These are phyloP conservation scores for Labrus mixtus DNA, from an alignment of 2,113 vertebrate species.

Conservation along the genomic window DNA sequence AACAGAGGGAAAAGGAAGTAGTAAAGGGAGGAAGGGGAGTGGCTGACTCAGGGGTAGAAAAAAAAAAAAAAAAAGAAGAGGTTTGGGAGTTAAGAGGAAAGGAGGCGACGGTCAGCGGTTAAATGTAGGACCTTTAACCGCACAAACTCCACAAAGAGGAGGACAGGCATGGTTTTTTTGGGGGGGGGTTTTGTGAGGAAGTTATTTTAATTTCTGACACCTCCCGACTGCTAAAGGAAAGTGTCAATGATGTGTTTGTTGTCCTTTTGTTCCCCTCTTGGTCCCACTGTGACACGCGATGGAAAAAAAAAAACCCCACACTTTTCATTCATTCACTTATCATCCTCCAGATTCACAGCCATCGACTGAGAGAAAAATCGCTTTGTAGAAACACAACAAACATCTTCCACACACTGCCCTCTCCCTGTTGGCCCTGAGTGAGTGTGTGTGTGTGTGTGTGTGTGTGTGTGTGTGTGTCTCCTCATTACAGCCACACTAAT, in stretches of 20 bases:
- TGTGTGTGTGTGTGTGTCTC: constrained; percentile 35
- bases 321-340: constrained; percentile 48
- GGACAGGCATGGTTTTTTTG: constrained; percentile 29
- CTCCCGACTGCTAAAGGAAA: constrained; percentile 28
- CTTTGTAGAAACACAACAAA: constrained; percentile 67
- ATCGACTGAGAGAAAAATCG: constrained; percentile 31
- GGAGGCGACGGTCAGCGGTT: constrained; percentile 26
- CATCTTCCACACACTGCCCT: constrained; percentile 56
- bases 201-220: constrained; percentile 34
- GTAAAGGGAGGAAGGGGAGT: constrained; percentile 35
- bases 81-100: constrained; percentile 32
- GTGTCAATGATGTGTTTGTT: constrained; percentile 26
- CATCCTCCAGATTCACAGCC: constrained; percentile 44
- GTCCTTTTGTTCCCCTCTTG: constrained; percentile 29
- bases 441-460: constrained; percentile 32
- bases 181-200: constrained; percentile 29
- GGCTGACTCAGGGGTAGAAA: constrained; percentile 58
- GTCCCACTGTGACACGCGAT: constrained; percentile 21
- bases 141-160: constrained; percentile 2
- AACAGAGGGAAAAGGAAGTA: constrained; percentile 39
- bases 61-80: too few species aligned
- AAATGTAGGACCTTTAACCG: constrained; percentile 47
- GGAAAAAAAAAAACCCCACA: constrained; percentile 1
- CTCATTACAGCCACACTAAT: constrained; percentile 81
- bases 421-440: constrained; percentile 64